Percentiles rank a stretch among this genome's conserved stretches.
phyloP scores from a whole-genome alignment of 2,888 invertebrate species.

The Agriopis marginaria region DNA sequence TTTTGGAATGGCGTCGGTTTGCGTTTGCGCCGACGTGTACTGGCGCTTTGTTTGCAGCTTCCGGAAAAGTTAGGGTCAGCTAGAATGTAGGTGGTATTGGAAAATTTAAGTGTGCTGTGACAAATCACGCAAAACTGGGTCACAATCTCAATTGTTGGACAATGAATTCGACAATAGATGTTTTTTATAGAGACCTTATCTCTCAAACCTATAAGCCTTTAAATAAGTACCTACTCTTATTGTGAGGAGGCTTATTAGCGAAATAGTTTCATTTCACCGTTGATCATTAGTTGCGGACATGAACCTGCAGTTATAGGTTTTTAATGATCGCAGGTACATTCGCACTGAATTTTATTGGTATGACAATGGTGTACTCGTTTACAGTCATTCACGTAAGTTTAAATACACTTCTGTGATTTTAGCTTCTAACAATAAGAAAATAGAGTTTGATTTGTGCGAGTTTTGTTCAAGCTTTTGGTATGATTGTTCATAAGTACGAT shows the following conservation, averaged over 20 bases:
- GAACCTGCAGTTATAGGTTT: conserved; percentile 33
- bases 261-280: conserved; percentile 11
- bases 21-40: conserved; percentile 46
- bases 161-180: neutral
- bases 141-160: conserved; percentile 14
- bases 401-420: neutral
- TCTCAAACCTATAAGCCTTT: neutral
- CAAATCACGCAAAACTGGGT: conserved; percentile 24
- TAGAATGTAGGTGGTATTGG: conserved; percentile 45
- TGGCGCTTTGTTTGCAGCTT: conserved; percentile 67
- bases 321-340: conserved; percentile 47
- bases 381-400: conserved; percentile 30
- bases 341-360: conserved; percentile 42
- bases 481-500: conserved; percentile 65
- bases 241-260: neutral
- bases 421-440: conserved; percentile 12
- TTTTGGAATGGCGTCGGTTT: conserved; percentile 49
- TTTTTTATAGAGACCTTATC: neutral
- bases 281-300: conserved; percentile 25
- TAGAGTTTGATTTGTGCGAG: conserved; percentile 24
- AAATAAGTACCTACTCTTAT: neutral
- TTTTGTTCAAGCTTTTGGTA: conserved; percentile 25
- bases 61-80: conserved; percentile 81
- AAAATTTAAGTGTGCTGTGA: conserved; percentile 33
- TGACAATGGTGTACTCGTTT: conserved; percentile 42